Evolutionary conservation across 1,140 invertebrate species (phyloP), one percentile per base, ranked within the genome.

Genomic region (Bombus vancouverensis): DNA sequence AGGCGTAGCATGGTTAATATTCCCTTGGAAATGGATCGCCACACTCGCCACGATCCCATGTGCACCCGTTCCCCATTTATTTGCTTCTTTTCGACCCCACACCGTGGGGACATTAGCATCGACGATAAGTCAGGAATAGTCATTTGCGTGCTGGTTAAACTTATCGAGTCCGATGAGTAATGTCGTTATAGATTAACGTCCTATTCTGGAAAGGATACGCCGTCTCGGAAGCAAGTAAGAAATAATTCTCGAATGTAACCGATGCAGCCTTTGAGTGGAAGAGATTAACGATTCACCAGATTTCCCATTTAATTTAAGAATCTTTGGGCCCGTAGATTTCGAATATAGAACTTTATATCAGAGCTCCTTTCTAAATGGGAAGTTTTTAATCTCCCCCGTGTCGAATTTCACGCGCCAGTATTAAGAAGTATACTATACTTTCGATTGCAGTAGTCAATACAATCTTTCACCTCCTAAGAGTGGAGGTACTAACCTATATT

Each of bases 11-110:
- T 32, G 42, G 72, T 83, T 76, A 87, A 87, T 87, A 87, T 87
- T 87, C 81, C 37, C 28, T 65, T 25, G 57, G 62, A 78, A 87
- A 87, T 83, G 80, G 59, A 85, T 81, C 80, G 32, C 32, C 32
- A 77, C 65, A 39, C n/a, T 83, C 59, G n/a, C 80, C 34, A 28
- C 71, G 70, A 70, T 80, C 76, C 32, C 42, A 25, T 39, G 83
- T 47, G 47, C 66, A 79, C 53, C 25, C 68, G 68, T 85, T 72
- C 68, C 6, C 47, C 68, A 85, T 85, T 71, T 80, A 85, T 80
- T 80, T 72, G 47, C 76, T 72, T 47, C 76, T 85, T 80, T 79
- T 39, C 53, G 62, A 15, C 2, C 13, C 6, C 37, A n/a, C n/a
- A 9, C 4, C 65, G 62, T 28, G 12, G 65, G n/a, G n/a, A 42